Evolutionary conservation across 2,888 invertebrate species (phyloP).

Genomic region (Brachycybe producta): DNA sequence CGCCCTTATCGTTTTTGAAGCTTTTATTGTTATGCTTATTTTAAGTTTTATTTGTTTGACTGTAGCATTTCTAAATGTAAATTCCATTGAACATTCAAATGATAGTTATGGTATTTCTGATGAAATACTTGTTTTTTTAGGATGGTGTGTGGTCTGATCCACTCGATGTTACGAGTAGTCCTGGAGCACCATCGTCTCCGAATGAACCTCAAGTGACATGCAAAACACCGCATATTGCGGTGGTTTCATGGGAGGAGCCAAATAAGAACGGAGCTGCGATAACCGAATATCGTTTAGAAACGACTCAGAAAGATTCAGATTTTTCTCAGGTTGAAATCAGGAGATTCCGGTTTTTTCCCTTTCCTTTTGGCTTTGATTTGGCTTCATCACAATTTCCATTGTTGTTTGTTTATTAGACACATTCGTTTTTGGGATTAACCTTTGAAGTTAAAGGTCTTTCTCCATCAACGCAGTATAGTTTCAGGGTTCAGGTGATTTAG

Average conservation of each 20-base stretch:
- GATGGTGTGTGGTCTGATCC: constrained; percentile 64
- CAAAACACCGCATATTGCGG: constrained; percentile 51
- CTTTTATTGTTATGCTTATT: too few species aligned
- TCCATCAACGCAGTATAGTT: constrained; percentile 67
- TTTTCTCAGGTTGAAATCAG: constrained; percentile 14
- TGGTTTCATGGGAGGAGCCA: constrained; percentile 65
- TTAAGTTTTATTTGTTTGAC: too few species aligned
- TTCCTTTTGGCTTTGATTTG: too few species aligned
- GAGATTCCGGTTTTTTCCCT: too few species aligned
- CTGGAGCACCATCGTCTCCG: constrained; percentile 69
- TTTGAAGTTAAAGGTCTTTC: constrained; percentile 57
- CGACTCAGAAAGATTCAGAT: constrained; percentile 34
- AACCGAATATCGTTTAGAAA: constrained; percentile 64
- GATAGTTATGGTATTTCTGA: too few species aligned
- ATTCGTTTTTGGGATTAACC: constrained; percentile 17
- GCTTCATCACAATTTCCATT: too few species aligned
- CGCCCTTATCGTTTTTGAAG: too few species aligned
- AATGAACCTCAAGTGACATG: constrained; percentile 44
- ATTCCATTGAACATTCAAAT: too few species aligned
- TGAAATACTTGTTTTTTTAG: too few species aligned
- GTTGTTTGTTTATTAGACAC: constrained; percentile 17
- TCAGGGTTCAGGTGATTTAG: constrained; percentile 48
- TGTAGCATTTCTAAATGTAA: too few species aligned
- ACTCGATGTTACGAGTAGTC: constrained; percentile 57
- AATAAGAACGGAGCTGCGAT: constrained; percentile 65